Evolutionary conservation across 2,888 invertebrate genomes (phyloP), one percentile per base, ranked within the genome.

Genomic region (Drosophila barbarae): DNA sequence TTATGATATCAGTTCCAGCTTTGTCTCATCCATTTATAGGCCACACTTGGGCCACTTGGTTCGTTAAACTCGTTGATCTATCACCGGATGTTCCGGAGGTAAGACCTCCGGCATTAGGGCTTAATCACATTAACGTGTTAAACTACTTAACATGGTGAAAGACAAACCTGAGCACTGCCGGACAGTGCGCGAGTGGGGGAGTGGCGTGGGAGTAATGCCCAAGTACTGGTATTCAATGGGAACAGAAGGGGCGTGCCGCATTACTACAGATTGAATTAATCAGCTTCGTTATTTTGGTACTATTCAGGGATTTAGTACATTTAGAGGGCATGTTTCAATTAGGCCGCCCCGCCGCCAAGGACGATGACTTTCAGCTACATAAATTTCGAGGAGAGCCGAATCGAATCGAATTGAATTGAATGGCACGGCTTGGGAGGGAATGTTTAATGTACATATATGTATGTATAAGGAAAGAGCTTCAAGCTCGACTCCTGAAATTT

Each of bases 281-380:
- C 85, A 73, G 78, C 75, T 70, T 85, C 85, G 84, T 81, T 85
- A 85, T 77, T 74, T 73, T 64, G 51, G 69, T 69, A 77, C 77
- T 69, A 69, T 70, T 82, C 56, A 71, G 71, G 71, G 82, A 65
- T 68, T 85, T 85, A 80, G 85, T 80, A 81, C 77, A 85, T 83
- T 85, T 85, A 77, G 73, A 52, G 73, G 64, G 72, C 61, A 72
- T 77, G 78, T 84, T 81, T 85, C 85, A 85, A 81, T 81, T 85
- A 84, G 73, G 66, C 58, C 52, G 65, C 64, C 47, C 56, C 52
- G 65, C 64, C 47, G 52, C 47, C 52, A 60, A 60, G 59, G 38
- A 54, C 47, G 32, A 52, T 50, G 38, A 65, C 66, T 51, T 51
- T 44, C 44, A 58, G 59, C 49, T 32, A 50, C 66, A 63, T 65